phyloP scores from a whole-genome alignment of 2,888 invertebrate species.

The Hemicrepidius hirtus region DNA sequence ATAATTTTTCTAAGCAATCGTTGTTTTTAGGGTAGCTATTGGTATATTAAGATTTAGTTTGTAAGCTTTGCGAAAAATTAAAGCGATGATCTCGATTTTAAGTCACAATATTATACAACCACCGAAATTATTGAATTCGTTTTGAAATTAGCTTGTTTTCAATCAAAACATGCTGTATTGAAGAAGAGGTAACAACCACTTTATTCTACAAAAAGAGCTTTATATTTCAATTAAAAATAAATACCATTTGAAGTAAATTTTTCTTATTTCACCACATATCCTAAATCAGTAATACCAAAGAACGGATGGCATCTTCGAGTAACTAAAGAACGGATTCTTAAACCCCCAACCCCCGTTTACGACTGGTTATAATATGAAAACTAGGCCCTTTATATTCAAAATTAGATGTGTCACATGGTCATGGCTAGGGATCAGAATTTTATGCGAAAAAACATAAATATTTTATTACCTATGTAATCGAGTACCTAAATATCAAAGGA shows the following conservation, averaged over 20 bases:
- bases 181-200: constrained; percentile 48
- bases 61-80: constrained; percentile 72
- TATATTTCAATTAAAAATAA: constrained; percentile 54
- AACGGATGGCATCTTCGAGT: too few species aligned
- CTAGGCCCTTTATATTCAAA: too few species aligned
- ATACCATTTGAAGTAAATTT: constrained; percentile 45
- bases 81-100: constrained; percentile 61
- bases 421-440: too few species aligned
- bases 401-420: too few species aligned
- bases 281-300: too few species aligned
- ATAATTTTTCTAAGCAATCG: constrained; percentile 74
- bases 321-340: too few species aligned
- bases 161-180: constrained; percentile 50
- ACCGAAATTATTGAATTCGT: constrained; percentile 49
- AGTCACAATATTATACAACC: constrained; percentile 50
- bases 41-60: constrained; percentile 72
- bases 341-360: too few species aligned
- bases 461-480: too few species aligned
- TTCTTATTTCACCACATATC: not conserved
- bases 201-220: constrained; percentile 53
- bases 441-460: too few species aligned
- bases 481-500: too few species aligned
- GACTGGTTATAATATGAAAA: too few species aligned
- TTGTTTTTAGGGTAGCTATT: constrained; percentile 72
- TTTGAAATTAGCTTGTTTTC: constrained; percentile 52